A percentile compares a stretch with the other conserved stretches of the same genome.
Evolutionary conservation across 2,797 vertebrate species (phyloP).

Genomic region (Amphiprion clarkii): DNA sequence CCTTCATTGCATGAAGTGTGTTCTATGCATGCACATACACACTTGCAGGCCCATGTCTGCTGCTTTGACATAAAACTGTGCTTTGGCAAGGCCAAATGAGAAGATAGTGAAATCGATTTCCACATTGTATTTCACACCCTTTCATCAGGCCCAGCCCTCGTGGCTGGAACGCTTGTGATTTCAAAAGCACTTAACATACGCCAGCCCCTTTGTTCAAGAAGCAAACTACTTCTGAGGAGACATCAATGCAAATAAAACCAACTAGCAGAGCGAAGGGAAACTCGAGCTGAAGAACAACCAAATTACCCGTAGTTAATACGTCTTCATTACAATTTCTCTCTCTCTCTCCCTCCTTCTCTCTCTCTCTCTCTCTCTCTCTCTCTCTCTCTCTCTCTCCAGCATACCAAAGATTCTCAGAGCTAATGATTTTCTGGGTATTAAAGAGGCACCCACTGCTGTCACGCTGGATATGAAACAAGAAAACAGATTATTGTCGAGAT

Average conservation of each 20-base stretch:
- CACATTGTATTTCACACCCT: constrained; percentile 88
- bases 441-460: constrained; percentile 86
- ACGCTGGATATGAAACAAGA: constrained; percentile 88
- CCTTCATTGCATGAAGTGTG: constrained; percentile 73
- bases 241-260: constrained; percentile 89
- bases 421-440: constrained; percentile 88
- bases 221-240: constrained; percentile 88
- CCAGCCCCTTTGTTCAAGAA: constrained; percentile 88
- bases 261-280: constrained; percentile 85
- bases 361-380: constrained; percentile 57
- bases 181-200: constrained; percentile 90
- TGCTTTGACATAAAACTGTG: constrained; percentile 72
- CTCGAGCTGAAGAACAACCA: constrained; percentile 89
- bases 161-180: constrained; percentile 85
- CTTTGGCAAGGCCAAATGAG: constrained; percentile 78
- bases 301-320: constrained; percentile 88
- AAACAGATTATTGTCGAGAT: constrained; percentile 90
- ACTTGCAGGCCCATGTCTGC: constrained; percentile 46
- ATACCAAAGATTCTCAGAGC: constrained; percentile 80
- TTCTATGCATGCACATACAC: constrained; percentile 79
- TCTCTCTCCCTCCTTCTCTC: constrained; percentile 31
- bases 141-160: constrained; percentile 84
- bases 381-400: constrained; percentile 56
- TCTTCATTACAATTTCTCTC: constrained; percentile 84
- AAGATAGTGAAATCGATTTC: constrained; percentile 88